Conservation (phyloP, 2,113 vertebrate genomes). For the Helogale parvula region DNA sequence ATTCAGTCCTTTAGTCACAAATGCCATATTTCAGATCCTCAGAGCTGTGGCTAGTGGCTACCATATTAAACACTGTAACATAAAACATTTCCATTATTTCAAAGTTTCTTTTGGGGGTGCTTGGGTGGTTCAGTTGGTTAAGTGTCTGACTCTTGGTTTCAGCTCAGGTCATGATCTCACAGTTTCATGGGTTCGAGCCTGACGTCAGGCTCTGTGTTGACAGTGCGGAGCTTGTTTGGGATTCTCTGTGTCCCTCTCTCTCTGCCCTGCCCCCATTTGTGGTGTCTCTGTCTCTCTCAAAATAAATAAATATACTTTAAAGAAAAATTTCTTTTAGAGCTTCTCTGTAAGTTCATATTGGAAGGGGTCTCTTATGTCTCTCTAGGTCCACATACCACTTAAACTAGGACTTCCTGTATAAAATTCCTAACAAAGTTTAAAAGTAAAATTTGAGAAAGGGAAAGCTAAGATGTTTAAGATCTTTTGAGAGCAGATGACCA, state of each 20-base stretch:
- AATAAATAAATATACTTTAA: no score
- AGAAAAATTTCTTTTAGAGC: background rate
- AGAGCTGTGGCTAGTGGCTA: background rate
- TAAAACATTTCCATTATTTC: background rate
- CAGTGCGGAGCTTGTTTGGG: no score
- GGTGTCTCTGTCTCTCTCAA: no score
- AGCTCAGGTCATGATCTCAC: no score
- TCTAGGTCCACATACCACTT: background rate
- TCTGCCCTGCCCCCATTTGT: no score
- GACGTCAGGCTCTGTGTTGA: no score
- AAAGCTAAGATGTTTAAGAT: background rate
- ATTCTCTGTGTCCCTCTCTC: no score
- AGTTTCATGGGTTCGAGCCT: no score
- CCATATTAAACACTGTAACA: background rate
- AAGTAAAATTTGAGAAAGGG: background rate
- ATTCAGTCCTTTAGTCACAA: background rate
- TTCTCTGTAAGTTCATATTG: background rate
- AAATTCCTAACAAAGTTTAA: background rate
- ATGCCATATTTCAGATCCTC: background rate
- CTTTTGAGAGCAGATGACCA: background rate
- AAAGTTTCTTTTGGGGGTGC: background rate
- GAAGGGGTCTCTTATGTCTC: background rate
- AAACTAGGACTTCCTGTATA: background rate
- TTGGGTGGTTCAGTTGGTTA: no score
- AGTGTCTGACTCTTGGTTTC: no score